Conservation (phyloP, 2,797 vertebrate genomes). For the Acomys russatus region DNA sequence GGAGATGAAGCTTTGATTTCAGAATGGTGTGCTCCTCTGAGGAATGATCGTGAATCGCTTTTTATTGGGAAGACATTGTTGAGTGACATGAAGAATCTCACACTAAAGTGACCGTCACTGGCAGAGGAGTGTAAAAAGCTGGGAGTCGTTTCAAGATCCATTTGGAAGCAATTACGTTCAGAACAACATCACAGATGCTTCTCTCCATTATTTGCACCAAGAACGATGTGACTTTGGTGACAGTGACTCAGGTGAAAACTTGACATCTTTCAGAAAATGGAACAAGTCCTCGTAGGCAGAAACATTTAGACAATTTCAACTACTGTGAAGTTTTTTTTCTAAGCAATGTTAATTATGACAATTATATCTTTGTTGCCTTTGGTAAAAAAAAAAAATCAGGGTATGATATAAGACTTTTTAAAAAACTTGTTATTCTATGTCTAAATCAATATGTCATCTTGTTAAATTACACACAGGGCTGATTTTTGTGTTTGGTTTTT, state of each 20-base stretch:
- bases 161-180: constrained; percentile 62
- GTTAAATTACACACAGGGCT: background rate
- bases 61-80: constrained; percentile 61
- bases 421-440: constrained; percentile 40
- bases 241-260: background rate
- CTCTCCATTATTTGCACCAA: constrained; percentile 24
- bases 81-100: constrained; percentile 48
- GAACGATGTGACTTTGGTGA: constrained; percentile 58
- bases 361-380: constrained; percentile 10
- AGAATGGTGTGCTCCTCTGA: background rate
- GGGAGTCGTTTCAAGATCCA: constrained; percentile 18
- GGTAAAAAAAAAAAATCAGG: background rate
- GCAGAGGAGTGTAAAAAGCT: constrained; percentile 34
- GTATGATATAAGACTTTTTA: background rate
- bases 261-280: constrained; percentile 60
- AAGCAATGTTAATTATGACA: constrained; percentile 30
- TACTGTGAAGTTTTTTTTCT: constrained; percentile 51
- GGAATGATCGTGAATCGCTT: constrained; percentile 37
- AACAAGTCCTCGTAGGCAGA: constrained; percentile 29
- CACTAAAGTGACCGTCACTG: background rate
- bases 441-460: constrained; percentile 1
- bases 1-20: constrained; percentile 1
- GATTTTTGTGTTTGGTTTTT: background rate
- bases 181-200: constrained; percentile 57
- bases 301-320: constrained; percentile 27